Conservation (phyloP, 2,888 invertebrate species). For the Ophion obscuratus region DNA sequence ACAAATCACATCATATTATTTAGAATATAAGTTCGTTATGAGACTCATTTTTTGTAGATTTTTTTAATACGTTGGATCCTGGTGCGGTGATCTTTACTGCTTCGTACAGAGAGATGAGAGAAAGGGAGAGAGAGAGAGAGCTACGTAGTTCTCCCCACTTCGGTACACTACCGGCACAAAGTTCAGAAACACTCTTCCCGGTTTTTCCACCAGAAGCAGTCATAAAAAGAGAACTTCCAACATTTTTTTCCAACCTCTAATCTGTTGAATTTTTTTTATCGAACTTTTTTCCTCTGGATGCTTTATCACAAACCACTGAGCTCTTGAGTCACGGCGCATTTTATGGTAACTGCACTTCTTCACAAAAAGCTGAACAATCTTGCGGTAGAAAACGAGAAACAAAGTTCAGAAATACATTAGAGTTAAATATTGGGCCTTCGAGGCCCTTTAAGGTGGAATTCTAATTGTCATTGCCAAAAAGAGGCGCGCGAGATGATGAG, state of each 20-base stretch:
- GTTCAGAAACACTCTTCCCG: background rate
- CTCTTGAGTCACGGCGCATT: background rate
- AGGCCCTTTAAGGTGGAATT: background rate
- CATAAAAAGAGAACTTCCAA: background rate
- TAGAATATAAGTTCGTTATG: too few species aligned
- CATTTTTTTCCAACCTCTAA: background rate
- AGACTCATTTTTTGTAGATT: too few species aligned
- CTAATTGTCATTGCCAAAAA: background rate
- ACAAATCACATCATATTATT: background rate
- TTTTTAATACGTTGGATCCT: too few species aligned
- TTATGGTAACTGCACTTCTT: background rate
- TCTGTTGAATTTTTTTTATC: background rate
- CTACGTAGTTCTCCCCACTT: background rate
- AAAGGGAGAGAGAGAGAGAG: background rate
- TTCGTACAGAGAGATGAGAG: too few species aligned
- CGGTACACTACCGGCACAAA: background rate
- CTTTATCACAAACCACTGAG: background rate
- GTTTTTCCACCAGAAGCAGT: background rate
- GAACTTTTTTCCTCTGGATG: background rate
- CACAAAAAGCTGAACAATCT: background rate
- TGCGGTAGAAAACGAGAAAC: background rate
- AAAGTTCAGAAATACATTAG: background rate
- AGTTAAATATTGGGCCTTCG: background rate
- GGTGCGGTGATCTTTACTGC: too few species aligned
- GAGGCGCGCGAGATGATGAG: background rate